Percentiles rank a stretch among this genome's conserved stretches.
Evolutionary conservation across 2,888 invertebrate species (phyloP).

Genomic region (Axea sp.): DNA sequence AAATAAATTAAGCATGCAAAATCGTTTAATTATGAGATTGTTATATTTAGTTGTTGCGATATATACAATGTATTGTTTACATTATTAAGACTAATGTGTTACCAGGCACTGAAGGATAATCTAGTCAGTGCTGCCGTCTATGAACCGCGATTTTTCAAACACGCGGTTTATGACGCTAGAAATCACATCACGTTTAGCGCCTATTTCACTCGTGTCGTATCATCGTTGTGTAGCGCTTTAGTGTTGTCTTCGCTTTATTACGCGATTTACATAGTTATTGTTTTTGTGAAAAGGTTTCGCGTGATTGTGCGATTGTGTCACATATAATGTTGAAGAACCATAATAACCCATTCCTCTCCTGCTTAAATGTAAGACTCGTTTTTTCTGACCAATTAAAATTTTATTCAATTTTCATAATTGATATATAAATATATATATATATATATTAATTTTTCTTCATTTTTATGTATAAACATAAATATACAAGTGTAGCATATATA

Average conservation of each 20-base stretch:
- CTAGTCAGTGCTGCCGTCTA: conserved; percentile 48
- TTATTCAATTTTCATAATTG: neutral
- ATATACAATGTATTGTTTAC: too few relatives aligned
- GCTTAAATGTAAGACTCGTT: conserved; percentile 35
- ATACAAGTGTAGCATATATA: too few relatives aligned
- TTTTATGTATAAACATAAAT: too few relatives aligned
- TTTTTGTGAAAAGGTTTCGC: conserved; percentile 14
- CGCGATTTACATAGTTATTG: conserved; percentile 22
- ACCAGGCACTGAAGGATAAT: neutral
- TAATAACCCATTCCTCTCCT: conserved; percentile 7
- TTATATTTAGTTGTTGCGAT: too few relatives aligned
- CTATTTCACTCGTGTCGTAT: conserved; percentile 44
- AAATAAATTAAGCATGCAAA: too few relatives aligned
- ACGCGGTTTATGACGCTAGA: conserved; percentile 31
- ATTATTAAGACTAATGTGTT: too few relatives aligned
- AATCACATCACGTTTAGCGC: conserved; percentile 45
- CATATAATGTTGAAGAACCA: conserved; percentile 33
- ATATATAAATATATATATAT: too few relatives aligned
- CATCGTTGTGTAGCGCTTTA: conserved; percentile 36
- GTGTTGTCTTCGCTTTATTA: conserved; percentile 39
- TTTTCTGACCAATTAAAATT: too few relatives aligned
- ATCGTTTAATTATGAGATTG: too few relatives aligned
- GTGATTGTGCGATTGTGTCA: conserved; percentile 16
- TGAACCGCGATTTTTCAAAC: conserved; percentile 52
- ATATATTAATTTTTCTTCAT: too few relatives aligned